phyloP scores from a whole-genome alignment of 30 jellyfish, hydroid and myxozoan species.

The Catostylus mosaicus region DNA sequence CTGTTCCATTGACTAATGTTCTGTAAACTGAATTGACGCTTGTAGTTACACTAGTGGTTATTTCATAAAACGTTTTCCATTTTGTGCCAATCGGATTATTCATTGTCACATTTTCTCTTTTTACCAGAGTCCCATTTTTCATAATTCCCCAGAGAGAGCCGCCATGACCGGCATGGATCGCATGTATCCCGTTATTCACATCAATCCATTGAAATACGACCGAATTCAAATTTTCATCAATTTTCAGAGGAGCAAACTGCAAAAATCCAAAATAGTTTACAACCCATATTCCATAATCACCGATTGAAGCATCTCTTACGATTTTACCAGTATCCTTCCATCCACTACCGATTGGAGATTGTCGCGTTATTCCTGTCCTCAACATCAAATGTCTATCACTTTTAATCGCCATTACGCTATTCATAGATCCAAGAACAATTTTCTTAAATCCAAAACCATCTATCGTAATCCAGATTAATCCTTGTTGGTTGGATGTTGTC shows the following conservation, averaged over 20 bases:
- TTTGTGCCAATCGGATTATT: conserved; percentile 64
- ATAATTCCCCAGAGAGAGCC: conserved; percentile 89
- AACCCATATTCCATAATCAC: conserved; percentile 57
- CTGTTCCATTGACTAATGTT: conserved; percentile 43
- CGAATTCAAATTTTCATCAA: background rate
- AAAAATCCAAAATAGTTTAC: conserved; percentile 36
- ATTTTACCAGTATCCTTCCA: conserved; percentile 55
- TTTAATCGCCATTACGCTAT: conserved; percentile 22
- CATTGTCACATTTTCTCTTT: conserved; percentile 60
- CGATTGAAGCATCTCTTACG: conserved; percentile 52
- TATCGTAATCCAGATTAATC: conserved; percentile 43
- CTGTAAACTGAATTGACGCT: conserved; percentile 39
- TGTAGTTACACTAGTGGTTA: conserved; percentile 38
- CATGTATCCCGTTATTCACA: conserved; percentile 30
- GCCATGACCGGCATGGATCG: conserved; percentile 84
- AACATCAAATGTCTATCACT: background rate
- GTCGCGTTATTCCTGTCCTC: conserved; percentile 59
- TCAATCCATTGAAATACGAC: conserved; percentile 27
- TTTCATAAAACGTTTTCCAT: conserved; percentile 52
- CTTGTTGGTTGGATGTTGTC: conserved; percentile 38
- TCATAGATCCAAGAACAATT: conserved; percentile 38
- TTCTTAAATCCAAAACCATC: conserved; percentile 42
- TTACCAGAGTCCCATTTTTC: conserved; percentile 35
- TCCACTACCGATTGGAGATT: conserved; percentile 69
- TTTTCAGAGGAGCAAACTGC: conserved; percentile 29